Conservation (phyloP, 1,140 invertebrate species). For the Triops longicaudatus region DNA sequence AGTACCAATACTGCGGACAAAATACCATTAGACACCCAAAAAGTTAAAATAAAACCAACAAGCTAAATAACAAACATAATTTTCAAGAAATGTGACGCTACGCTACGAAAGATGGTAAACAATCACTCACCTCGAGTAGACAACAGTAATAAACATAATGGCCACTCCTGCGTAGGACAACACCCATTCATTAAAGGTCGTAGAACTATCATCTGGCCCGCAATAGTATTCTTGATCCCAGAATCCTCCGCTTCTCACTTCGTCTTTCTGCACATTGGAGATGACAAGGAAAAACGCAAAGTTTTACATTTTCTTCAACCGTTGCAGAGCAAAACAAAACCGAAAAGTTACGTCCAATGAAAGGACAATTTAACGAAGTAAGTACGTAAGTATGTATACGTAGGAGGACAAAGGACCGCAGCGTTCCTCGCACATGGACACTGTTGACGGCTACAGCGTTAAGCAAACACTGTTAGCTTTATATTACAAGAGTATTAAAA, state of each 20-base stretch:
- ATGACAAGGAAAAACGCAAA: not conserved
- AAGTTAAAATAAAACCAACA: not conserved
- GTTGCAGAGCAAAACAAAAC: too few species aligned
- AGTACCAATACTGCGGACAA: conserved; percentile 27
- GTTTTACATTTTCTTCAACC: too few species aligned
- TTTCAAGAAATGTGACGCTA: not conserved
- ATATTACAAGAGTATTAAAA: too few species aligned
- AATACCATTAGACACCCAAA: not conserved
- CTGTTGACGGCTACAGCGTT: too few species aligned
- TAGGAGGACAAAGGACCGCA: too few species aligned
- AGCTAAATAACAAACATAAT: not conserved
- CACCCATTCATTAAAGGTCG: conserved; percentile 36
- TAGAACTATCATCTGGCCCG: conserved; percentile 31
- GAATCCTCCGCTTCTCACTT: conserved; percentile 28
- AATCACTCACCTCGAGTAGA: conserved; percentile 37
- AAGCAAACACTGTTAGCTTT: too few species aligned
- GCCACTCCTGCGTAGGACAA: conserved; percentile 38
- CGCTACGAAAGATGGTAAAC: not conserved
- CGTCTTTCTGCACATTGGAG: not conserved
- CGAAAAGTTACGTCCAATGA: too few species aligned
- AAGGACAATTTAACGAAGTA: too few species aligned
- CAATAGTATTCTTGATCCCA: conserved; percentile 30
- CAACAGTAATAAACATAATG: conserved; percentile 35
- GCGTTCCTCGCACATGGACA: too few species aligned
- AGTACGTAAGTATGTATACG: too few species aligned